These are phyloP conservation scores for Epizoanthus ramosus DNA, from an alignment of 92 coral and sea anemone genomes.

Conservation along the genomic window DNA sequence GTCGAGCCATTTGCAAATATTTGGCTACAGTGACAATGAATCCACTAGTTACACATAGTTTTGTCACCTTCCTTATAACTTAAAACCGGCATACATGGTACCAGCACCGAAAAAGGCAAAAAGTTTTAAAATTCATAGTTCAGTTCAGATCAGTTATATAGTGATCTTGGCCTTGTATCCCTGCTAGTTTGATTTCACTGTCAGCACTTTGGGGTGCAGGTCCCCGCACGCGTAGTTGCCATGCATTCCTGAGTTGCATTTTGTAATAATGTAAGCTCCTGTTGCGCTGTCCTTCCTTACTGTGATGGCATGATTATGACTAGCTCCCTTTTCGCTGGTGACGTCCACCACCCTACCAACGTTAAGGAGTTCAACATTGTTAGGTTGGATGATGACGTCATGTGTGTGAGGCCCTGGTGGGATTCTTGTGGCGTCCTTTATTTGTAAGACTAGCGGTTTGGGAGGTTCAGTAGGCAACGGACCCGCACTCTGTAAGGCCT, in stretches of 20 bases:
- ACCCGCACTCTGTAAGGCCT: constrained; percentile 62
- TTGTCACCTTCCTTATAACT: no score
- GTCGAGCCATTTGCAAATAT: no score
- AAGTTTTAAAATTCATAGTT: no score
- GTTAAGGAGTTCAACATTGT: constrained; percentile 26
- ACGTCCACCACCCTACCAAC: neutral
- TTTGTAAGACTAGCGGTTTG: constrained; percentile 45
- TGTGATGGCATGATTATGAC: neutral
- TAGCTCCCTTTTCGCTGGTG: constrained; percentile 14
- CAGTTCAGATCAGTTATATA: no score
- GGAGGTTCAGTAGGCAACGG: constrained; percentile 68
- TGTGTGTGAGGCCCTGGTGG: constrained; percentile 72
- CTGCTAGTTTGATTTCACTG: neutral
- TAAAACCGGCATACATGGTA: no score
- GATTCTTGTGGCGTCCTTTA: constrained; percentile 38
- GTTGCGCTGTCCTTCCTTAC: neutral
- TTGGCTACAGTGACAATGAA: no score
- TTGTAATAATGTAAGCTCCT: neutral
- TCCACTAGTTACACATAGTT: no score
- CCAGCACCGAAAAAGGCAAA: no score
- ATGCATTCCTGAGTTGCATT: neutral
- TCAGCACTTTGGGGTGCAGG: neutral
- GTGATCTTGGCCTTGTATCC: no score
- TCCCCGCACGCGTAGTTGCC: constrained; percentile 6
- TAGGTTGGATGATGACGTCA: constrained; percentile 48